Evolutionary conservation across 2,797 vertebrate species (phyloP), one percentile per base, ranked within the genome.

Genomic region (Amblyopsis hoosieri): DNA sequence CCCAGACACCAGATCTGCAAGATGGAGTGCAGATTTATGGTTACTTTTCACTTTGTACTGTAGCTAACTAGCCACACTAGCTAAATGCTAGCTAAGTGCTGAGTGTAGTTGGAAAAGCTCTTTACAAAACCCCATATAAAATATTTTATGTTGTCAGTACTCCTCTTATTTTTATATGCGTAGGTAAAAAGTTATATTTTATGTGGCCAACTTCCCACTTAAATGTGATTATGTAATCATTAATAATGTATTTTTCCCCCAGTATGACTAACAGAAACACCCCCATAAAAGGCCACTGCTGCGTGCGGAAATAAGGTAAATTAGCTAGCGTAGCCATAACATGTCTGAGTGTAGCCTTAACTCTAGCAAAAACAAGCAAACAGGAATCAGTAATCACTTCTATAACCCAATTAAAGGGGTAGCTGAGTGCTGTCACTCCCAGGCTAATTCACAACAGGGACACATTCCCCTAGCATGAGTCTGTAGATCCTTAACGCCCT

Each of bases 1-100:
- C 97, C 98, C 61, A 98, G 91, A 85, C 98, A 99, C 97, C 97
- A 99, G 73, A 99, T 92, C 97, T 99, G 63, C 60, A 64, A 67
- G 52, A 73, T 2, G 57, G 62, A 76, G 64, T 29, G 33, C 45
- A 69, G 57, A 68, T 31, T n/a, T 13, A 64, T 72, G 61, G 33
- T 2, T 69, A 67, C 71, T 65, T 64, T 64, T 37, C 1, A 31
- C 45, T 50, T 64, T 57, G 60, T 75, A 64, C 60, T 57, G 62
- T 75, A 64, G 61, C 74, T 23, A 60, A 42, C 37, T 42, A 9
- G 37, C 8, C 37, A 7, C 23, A 29, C 23, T 29, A 29, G 23
- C 23, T 29, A 29, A 29, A 42, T 42, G 37, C 8, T 42, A 42
- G 7, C 37, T 42, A 29, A 29, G 23, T 29, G 23, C 37, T 42